A percentile compares a stretch with the other conserved stretches of the same genome.
Conservation (phyloP, 2,113 vertebrate genomes). For the Melanotaenia duboulayi region DNA sequence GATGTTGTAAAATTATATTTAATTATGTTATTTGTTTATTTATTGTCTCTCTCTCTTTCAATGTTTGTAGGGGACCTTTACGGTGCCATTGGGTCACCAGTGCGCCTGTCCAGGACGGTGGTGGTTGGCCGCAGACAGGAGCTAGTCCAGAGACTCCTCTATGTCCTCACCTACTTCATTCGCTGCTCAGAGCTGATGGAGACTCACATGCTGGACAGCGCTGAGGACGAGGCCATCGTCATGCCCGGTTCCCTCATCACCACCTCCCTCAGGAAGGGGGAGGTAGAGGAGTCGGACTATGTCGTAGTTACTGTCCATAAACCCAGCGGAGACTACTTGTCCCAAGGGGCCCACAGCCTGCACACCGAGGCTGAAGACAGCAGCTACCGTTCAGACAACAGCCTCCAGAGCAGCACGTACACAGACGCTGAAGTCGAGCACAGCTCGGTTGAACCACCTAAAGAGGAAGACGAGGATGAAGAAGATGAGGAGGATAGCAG, state of each 20-base stretch:
- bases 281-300: slow-evolving; percentile 97
- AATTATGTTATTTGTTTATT: background rate
- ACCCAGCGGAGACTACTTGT: slow-evolving; percentile 88
- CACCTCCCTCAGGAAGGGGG: slow-evolving; percentile 94
- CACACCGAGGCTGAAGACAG: slow-evolving; percentile 63
- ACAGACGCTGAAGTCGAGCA: slow-evolving; percentile 73
- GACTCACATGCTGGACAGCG: slow-evolving; percentile 92
- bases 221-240: slow-evolving; percentile 95
- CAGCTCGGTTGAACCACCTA: slow-evolving; percentile 69
- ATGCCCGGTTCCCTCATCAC: slow-evolving; percentile 97
- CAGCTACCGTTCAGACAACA: slow-evolving; percentile 83
- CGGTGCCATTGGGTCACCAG: slow-evolving; percentile 95
- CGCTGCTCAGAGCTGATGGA: slow-evolving; percentile 98
- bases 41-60: background rate
- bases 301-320: slow-evolving; percentile 96
- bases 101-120: slow-evolving; percentile 92
- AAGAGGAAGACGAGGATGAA: slow-evolving; percentile 63
- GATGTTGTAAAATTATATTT: background rate
- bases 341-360: slow-evolving; percentile 72
- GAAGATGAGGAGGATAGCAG: slow-evolving; percentile 69
- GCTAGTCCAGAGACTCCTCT: slow-evolving; percentile 95
- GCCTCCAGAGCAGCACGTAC: slow-evolving; percentile 86
- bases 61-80: slow-evolving; percentile 90
- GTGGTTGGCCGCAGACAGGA: slow-evolving; percentile 94
- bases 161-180: slow-evolving; percentile 98